phyloP scores from a whole-genome alignment of 2,113 vertebrate species.

The Callipepla californica region DNA sequence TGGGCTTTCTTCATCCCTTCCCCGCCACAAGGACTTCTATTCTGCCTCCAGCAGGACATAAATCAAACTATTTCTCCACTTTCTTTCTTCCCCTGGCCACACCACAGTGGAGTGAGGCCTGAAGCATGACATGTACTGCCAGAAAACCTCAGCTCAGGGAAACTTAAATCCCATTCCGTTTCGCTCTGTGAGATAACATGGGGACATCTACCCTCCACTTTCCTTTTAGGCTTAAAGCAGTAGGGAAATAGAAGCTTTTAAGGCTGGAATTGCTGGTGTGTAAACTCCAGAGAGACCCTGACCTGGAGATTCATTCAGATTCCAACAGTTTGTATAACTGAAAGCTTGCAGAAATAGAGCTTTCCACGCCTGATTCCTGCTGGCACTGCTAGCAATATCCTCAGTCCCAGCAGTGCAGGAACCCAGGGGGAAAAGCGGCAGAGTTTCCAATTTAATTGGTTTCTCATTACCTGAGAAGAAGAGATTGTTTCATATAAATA shows the following conservation, averaged over 20 bases:
- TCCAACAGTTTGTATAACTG: background rate
- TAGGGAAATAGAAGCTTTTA: background rate
- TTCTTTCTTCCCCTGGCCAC: background rate
- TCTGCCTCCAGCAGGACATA: background rate
- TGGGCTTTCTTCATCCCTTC: background rate
- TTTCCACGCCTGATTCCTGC: constrained; percentile 16
- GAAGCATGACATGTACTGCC: background rate
- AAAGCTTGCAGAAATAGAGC: constrained; percentile 3
- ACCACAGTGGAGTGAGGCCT: background rate
- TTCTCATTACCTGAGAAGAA: constrained; percentile 34
- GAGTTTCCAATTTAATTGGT: constrained; percentile 17
- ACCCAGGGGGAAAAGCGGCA: background rate
- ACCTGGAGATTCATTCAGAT: background rate
- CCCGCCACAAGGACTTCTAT: background rate
- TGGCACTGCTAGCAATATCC: background rate
- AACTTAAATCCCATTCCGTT: background rate
- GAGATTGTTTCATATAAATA: constrained; percentile 29
- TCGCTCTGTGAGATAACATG: background rate
- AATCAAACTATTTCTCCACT: background rate
- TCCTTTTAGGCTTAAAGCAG: background rate
- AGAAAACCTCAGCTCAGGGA: background rate
- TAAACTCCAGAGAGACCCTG: constrained; percentile 3
- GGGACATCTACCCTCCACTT: background rate
- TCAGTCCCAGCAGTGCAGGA: background rate
- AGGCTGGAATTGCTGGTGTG: background rate